Evolutionary conservation across 92 coral and sea anemone species (phyloP).

Genomic region (Heteractis magnifica): DNA sequence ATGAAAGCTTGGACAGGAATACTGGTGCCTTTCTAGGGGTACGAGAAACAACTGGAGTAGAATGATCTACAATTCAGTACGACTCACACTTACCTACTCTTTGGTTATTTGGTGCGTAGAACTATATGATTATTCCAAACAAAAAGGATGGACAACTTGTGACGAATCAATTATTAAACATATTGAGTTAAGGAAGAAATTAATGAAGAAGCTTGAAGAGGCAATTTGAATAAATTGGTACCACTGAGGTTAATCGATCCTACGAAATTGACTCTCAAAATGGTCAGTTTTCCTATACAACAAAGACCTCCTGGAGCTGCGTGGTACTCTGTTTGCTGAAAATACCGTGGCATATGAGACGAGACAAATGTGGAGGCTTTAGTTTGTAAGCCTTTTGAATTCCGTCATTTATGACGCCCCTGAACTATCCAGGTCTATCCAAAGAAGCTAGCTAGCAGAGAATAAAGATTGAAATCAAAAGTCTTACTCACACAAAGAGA

Average conservation of each 20-base stretch:
- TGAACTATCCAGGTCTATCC: neutral
- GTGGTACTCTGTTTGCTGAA: neutral
- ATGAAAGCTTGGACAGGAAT: neutral
- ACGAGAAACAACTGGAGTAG: neutral
- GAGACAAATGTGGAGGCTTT: neutral
- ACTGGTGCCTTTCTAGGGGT: neutral
- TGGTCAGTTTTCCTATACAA: too few relatives aligned
- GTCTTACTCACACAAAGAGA: slow-evolving; percentile 1
- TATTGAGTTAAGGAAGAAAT: neutral
- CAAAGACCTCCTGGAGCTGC: neutral
- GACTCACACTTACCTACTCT: neutral
- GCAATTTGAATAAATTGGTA: too few relatives aligned
- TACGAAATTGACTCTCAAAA: too few relatives aligned
- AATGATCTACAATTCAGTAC: neutral
- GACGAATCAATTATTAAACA: neutral
- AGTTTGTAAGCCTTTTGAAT: slow-evolving; percentile 1
- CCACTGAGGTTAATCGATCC: too few relatives aligned
- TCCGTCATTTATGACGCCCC: neutral
- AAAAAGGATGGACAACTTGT: neutral
- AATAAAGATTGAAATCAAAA: neutral
- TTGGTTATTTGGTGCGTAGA: neutral
- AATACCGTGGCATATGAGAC: neutral
- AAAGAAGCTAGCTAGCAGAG: neutral
- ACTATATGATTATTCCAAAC: neutral
- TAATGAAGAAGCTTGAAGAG: too few relatives aligned